Evolutionary conservation across 2,797 vertebrate species (phyloP).

Genomic region (Sphenodon punctatus): DNA sequence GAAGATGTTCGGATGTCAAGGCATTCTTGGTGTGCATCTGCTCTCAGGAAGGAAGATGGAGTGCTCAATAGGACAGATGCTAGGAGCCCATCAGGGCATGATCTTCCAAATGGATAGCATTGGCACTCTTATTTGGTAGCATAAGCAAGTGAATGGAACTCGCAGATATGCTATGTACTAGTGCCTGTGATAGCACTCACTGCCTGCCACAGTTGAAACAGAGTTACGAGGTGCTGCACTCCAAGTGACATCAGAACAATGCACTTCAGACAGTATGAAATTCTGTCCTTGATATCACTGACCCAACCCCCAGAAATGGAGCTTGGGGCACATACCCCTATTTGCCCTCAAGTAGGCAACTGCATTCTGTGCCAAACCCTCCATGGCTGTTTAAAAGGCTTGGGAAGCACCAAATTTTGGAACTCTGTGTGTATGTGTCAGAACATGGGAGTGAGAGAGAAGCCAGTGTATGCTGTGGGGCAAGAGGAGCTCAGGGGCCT

Average conservation of each 20-base stretch:
- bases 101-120: no score
- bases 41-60: not conserved
- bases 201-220: no score
- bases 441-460: not conserved
- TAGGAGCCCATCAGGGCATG: no score
- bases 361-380: not conserved
- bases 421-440: not conserved
- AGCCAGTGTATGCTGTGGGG: not conserved
- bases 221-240: no score
- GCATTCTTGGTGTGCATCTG: not conserved
- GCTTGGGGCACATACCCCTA: not conserved
- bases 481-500: not conserved
- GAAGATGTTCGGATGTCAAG: not conserved
- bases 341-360: not conserved
- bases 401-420: not conserved
- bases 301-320: not conserved
- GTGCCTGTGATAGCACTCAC: no score
- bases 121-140: no score
- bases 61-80: no score
- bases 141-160: no score
- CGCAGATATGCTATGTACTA: no score
- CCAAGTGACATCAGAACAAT: no score
- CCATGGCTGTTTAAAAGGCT: not conserved
- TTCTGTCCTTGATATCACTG: no score
- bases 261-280: no score